Evolutionary conservation across 2,113 vertebrate species (phyloP).

Genomic region (Rostratula benghalensis): DNA sequence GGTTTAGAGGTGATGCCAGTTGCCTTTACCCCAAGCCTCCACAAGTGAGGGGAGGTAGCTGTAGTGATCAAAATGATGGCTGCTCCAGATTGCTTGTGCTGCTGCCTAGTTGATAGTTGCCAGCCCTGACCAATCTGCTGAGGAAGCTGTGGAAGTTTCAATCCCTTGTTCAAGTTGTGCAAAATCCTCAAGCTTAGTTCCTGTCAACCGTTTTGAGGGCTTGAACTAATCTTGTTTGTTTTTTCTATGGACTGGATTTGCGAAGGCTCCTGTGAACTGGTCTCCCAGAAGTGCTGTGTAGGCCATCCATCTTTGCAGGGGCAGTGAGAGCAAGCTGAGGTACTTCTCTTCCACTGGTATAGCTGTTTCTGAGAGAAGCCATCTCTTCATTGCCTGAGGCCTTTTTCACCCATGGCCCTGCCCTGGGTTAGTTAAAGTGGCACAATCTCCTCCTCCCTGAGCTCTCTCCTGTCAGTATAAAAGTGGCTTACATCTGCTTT

Average conservation of each 20-base stretch:
- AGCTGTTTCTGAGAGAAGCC: background rate
- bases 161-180: background rate
- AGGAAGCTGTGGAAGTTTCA: background rate
- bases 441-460: background rate
- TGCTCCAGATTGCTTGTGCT: background rate
- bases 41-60: background rate
- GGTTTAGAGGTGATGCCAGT: background rate
- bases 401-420: background rate
- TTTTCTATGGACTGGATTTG: background rate
- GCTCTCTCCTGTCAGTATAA: background rate
- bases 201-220: background rate
- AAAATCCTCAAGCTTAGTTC: background rate
- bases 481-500: constrained; percentile 35
- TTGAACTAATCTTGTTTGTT: background rate
- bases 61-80: background rate
- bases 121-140: background rate
- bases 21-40: background rate
- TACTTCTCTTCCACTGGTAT: background rate
- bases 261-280: background rate
- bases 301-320: background rate
- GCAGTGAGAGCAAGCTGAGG: background rate
- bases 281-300: background rate
- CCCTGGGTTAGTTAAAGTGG: background rate
- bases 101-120: background rate
- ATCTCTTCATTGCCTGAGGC: background rate